Evolutionary conservation across 2,113 vertebrate species (phyloP).

Genomic region (Pelecanus crispus): DNA sequence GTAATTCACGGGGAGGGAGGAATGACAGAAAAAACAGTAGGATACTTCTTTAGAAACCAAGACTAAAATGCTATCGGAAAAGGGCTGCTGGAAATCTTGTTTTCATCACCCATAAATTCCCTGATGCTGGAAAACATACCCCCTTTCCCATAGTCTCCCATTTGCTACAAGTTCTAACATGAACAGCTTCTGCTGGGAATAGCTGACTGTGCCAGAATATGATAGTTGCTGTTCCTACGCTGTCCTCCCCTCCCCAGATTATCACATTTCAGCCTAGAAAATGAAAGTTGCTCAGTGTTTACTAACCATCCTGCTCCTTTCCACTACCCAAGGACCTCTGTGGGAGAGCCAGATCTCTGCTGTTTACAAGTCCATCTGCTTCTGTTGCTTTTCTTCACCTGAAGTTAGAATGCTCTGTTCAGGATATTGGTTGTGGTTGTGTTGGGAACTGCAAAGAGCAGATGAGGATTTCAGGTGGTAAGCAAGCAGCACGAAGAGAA

Average conservation of each 20-base stretch:
- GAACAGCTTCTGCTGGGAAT: slow-evolving; percentile 53
- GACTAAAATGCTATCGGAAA: not conserved
- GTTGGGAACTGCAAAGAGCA: not conserved
- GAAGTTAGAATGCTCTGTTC: not conserved
- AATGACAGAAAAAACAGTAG: not conserved
- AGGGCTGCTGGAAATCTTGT: not conserved
- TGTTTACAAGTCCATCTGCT: slow-evolving; percentile 40
- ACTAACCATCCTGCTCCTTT: not conserved
- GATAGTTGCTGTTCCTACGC: not conserved
- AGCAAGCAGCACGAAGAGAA: not conserved
- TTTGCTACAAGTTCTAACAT: slow-evolving; percentile 64
- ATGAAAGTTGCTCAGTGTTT: slow-evolving; percentile 19
- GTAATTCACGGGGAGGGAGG: not conserved
- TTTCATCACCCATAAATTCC: slow-evolving; percentile 20
- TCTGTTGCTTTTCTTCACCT: slow-evolving; percentile 4
- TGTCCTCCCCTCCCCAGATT: not conserved
- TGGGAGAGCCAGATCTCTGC: not conserved
- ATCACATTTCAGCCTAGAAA: slow-evolving; percentile 45
- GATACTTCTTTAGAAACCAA: not conserved
- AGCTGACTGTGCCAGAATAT: slow-evolving; percentile 26
- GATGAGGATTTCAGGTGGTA: slow-evolving; percentile 3
- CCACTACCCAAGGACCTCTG: not conserved
- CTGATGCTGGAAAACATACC: slow-evolving; percentile 47
- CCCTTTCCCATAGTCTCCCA: slow-evolving; percentile 38
- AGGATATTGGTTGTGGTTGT: not conserved